Conservation (phyloP, 1,140 invertebrate genomes). For the Bactericera cockerelli region DNA sequence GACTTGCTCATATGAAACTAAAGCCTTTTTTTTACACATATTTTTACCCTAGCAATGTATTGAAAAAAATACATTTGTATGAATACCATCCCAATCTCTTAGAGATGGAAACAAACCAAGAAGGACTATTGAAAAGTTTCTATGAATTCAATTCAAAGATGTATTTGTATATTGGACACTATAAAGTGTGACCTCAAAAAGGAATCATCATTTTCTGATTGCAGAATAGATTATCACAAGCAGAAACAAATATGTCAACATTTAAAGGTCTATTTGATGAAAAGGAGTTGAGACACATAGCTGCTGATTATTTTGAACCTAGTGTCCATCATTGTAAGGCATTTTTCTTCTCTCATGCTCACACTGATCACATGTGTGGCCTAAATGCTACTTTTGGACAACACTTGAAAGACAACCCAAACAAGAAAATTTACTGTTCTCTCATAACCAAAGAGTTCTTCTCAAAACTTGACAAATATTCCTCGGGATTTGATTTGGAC, state of each 20-base stretch:
- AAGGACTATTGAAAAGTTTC: too few species aligned
- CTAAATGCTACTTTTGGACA: conserved; percentile 28
- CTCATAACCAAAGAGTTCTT: conserved; percentile 27
- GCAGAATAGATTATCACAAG: not conserved
- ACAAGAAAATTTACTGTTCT: conserved; percentile 29
- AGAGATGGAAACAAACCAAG: too few species aligned
- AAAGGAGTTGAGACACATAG: not conserved
- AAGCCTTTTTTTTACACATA: too few species aligned
- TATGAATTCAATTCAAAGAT: too few species aligned
- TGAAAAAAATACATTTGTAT: too few species aligned
- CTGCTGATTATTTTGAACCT: not conserved
- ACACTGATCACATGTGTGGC: conserved; percentile 48
- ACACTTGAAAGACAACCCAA: conserved; percentile 15
- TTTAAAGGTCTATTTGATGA: conserved; percentile 4
- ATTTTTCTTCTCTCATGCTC: conserved; percentile 52
- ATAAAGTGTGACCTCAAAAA: too few species aligned
- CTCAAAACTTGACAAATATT: conserved; percentile 15
- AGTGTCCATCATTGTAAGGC: conserved; percentile 27
- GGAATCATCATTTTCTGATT: conserved; percentile 2
- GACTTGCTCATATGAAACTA: too few species aligned
- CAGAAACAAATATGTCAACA: not conserved
- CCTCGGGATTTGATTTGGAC: conserved; percentile 14
- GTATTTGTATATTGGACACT: too few species aligned
- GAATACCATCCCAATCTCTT: too few species aligned
- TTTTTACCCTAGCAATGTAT: too few species aligned